These are phyloP conservation scores for Patella vulgata DNA, from an alignment of 1,140 invertebrate species.

Conservation along the genomic window DNA sequence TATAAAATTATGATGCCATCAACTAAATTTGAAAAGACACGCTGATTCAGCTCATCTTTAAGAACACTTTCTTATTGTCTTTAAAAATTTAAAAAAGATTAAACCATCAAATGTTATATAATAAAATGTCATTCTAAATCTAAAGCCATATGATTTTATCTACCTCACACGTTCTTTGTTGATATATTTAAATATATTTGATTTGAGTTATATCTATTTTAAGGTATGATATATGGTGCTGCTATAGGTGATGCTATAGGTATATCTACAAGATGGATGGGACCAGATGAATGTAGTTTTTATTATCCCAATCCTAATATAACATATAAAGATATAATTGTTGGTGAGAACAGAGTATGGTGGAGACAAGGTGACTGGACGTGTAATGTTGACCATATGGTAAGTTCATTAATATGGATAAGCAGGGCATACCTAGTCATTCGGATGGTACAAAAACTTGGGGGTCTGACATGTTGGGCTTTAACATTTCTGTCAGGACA, in stretches of 20 bases:
- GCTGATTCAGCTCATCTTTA: too few species aligned
- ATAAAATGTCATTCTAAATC: too few species aligned
- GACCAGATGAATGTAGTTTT: slow-evolving; percentile 61
- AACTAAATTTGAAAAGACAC: too few species aligned
- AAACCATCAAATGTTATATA: too few species aligned
- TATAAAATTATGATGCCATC: too few species aligned
- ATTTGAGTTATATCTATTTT: slow-evolving; percentile 12
- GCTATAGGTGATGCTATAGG: slow-evolving; percentile 67
- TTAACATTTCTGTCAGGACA: too few species aligned
- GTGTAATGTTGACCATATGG: slow-evolving; percentile 64
- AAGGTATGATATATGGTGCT: slow-evolving; percentile 66
- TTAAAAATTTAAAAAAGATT: too few species aligned
- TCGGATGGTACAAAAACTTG: too few species aligned
- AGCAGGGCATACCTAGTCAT: too few species aligned
- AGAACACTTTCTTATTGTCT: too few species aligned
- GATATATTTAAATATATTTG: neutral
- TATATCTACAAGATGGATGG: slow-evolving; percentile 63
- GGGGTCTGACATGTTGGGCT: too few species aligned
- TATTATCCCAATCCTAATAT: slow-evolving; percentile 55
- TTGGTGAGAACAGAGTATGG: slow-evolving; percentile 59
- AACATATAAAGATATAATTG: slow-evolving; percentile 56
- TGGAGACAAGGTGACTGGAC: slow-evolving; percentile 66
- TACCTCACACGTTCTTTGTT: neutral
- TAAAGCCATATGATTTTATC: too few species aligned
- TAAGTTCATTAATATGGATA: slow-evolving; percentile 28